Base-by-base conservation (phyloP, 2,797 vertebrate genomes). In the Tragelaphus eurycerus region DNA sequence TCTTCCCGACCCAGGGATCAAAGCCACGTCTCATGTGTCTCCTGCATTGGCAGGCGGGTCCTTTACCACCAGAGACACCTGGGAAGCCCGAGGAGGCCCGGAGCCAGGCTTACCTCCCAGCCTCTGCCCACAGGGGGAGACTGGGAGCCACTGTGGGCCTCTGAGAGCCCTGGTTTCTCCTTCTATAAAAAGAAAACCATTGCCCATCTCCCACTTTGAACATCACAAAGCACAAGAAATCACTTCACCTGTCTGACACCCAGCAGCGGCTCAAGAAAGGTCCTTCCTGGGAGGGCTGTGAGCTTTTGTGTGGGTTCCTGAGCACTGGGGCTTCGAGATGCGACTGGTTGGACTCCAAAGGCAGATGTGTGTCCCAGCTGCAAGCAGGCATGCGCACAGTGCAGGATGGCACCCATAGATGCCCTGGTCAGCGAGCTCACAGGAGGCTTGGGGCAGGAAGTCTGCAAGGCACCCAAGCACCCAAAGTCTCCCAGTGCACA, bases 401-500 rank as follows among this genome's bases (percentile, higher is more conserved):
- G 34, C 8, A 23, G n/a, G 52, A 10, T 1, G 14, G 52, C 1
- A 13, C n/a, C 52, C 13, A 10, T 0, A 3, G 15, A 0, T 14
- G 1, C 14, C 34, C 54, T 11, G 81, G 34, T 34, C 34, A 29
- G 81, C 0, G 0, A 27, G 14, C 81, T 57, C 54, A n/a, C 4
- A 3, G 54, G 81, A 43, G 14, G 34, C 81, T 57, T 15, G 23
- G n/a, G 64, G 4, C 64, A 71, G 81, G n/a, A 5, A 34, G n/a
- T 57, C 7, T 83, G 81, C n/a, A 38, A 57, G 81, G 81, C 52
- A 38, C n/a, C 13, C 52, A 25, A 83, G 52, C 52, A 4, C 79
- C 52, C n/a, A 4, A 25, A 34, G 52, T 57, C 0, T 16, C 52
- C 54, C 54, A 25, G n/a, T 9, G n/a, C 48, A 15, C 52, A 25